phyloP scores from a whole-genome alignment of 2,888 invertebrate genomes.

The Drosophila antonietae region DNA sequence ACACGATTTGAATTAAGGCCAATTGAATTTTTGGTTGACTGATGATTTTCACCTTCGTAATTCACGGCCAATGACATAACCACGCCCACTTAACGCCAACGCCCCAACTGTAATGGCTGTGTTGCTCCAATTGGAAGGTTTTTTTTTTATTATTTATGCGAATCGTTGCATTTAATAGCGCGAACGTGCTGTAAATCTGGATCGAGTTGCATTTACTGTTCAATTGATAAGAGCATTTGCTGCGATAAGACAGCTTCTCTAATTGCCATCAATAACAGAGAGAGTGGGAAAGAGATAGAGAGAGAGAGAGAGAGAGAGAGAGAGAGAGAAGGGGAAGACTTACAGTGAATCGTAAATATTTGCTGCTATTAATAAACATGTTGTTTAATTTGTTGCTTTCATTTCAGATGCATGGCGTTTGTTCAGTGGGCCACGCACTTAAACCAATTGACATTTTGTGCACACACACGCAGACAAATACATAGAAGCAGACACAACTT shows the following conservation, averaged over 20 bases:
- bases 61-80: conserved; percentile 53
- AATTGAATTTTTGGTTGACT: conserved; percentile 49
- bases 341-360: conserved; percentile 14
- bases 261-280: conserved; percentile 38
- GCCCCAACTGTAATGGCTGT: neutral
- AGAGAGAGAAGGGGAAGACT: neutral
- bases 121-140: neutral
- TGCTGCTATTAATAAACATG: conserved; percentile 54
- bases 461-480: conserved; percentile 21
- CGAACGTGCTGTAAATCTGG: conserved; percentile 42
- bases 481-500: neutral
- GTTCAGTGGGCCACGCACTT: conserved; percentile 57
- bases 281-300: neutral
- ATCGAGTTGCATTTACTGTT: conserved; percentile 14
- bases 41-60: conserved; percentile 55
- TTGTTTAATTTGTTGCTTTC: conserved; percentile 36
- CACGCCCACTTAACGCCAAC: neutral
- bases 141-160: neutral
- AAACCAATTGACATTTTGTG: conserved; percentile 61
- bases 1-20: conserved; percentile 26
- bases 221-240: conserved; percentile 47
- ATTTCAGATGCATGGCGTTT: conserved; percentile 31
- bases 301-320: neutral
- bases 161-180: conserved; percentile 24
- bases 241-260: conserved; percentile 42